Evolutionary conservation across 2,797 vertebrate genomes (phyloP).

Genomic region (Malacoraja senta): DNA sequence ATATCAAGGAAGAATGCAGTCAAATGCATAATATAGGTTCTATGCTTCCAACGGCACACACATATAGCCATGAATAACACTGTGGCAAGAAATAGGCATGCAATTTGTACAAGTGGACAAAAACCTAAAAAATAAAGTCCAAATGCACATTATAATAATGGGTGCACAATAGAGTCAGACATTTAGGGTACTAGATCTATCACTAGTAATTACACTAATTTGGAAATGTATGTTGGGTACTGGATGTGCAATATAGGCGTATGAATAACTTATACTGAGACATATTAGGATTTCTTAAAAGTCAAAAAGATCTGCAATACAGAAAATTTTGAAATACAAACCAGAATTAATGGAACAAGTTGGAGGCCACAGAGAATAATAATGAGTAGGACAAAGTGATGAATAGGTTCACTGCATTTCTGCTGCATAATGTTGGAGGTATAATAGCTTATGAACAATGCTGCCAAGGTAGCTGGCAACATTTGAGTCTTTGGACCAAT

Average conservation of each 20-base stretch:
- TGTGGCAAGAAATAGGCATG: background rate
- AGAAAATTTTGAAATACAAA: background rate
- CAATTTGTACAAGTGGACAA: background rate
- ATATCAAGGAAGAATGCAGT: no score
- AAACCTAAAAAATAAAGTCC: background rate
- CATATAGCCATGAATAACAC: background rate
- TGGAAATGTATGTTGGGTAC: background rate
- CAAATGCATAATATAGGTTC: background rate
- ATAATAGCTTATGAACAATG: background rate
- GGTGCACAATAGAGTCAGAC: background rate
- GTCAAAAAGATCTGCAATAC: background rate
- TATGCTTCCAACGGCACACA: background rate
- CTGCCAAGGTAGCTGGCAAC: background rate
- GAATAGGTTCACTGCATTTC: background rate
- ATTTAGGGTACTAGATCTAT: background rate
- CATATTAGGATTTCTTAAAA: background rate
- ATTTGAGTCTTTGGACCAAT: background rate
- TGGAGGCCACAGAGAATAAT: background rate
- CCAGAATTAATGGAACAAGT: background rate
- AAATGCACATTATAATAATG: background rate
- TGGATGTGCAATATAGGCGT: background rate
- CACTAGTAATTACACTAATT: background rate
- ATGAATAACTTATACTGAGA: background rate
- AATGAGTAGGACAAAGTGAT: background rate
- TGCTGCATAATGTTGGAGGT: background rate